Percentiles rank a stretch among this genome's conserved stretches.
Evolutionary conservation across 2,113 vertebrate species (phyloP).

Genomic region (Charadrius vociferus): DNA sequence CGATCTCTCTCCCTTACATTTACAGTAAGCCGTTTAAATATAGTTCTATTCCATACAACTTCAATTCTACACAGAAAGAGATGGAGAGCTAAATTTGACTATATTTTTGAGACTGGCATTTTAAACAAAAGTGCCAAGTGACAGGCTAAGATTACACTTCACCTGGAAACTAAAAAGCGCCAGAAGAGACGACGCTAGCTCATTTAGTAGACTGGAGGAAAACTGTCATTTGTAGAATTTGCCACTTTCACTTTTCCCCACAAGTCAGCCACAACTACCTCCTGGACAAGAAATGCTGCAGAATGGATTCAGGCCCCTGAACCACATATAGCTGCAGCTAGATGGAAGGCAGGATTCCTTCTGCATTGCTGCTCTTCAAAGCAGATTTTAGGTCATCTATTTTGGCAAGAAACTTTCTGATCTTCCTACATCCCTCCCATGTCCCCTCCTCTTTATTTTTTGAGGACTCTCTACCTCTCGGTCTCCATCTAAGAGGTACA

Average conservation of each 20-base stretch:
- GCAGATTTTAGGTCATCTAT: neutral
- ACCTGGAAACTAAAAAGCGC: neutral
- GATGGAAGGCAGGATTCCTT: neutral
- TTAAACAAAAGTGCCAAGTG: neutral
- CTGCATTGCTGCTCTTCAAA: neutral
- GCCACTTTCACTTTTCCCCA: neutral
- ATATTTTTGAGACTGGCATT: neutral
- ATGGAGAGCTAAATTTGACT: neutral
- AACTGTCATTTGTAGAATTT: neutral
- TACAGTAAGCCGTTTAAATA: neutral
- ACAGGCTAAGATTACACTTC: neutral
- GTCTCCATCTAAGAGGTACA: neutral
- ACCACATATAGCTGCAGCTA: neutral
- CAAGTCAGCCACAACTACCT: neutral
- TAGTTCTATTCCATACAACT: neutral
- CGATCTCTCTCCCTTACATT: neutral
- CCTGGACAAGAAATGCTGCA: neutral
- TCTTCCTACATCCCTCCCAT: neutral
- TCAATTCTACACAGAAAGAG: neutral
- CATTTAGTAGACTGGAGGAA: neutral
- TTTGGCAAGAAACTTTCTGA: neutral
- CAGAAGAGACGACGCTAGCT: neutral
- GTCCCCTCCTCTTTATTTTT: neutral
- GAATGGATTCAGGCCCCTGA: neutral
- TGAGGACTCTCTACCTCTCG: neutral